phyloP scores from a whole-genome alignment of 2,888 invertebrate species.

The Pogonocherus hispidulus region DNA sequence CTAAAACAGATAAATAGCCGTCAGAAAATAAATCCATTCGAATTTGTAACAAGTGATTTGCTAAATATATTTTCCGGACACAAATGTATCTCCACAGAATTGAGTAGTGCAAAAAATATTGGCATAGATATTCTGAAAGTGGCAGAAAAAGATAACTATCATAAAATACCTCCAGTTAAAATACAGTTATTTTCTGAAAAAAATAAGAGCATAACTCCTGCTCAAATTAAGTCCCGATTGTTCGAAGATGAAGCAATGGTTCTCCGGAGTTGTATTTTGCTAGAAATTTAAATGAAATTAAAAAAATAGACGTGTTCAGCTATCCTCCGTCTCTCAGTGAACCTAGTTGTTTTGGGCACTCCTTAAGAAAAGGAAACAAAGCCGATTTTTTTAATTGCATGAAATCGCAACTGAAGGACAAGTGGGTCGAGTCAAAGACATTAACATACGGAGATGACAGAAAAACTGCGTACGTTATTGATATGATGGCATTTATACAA shows the following conservation, averaged over 20 bases:
- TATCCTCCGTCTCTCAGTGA: slow-evolving; percentile 1
- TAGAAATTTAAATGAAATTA: background rate
- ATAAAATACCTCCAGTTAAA: too few relatives aligned
- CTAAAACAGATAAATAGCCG: too few relatives aligned
- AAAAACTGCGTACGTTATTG: background rate
- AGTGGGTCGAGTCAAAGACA: background rate
- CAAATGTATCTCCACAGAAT: too few relatives aligned
- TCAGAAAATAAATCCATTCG: too few relatives aligned
- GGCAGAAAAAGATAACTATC: too few relatives aligned
- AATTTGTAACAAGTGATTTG: too few relatives aligned
- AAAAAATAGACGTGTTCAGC: background rate
- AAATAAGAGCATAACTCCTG: slow-evolving; percentile 1
- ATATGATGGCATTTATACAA: slow-evolving; percentile 14
- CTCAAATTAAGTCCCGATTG: background rate
- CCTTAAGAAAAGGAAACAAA: background rate
- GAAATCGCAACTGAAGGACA: background rate
- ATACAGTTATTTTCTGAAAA: background rate
- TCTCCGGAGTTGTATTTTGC: background rate
- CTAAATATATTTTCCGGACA: too few relatives aligned
- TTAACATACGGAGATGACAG: background rate
- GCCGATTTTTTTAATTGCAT: background rate
- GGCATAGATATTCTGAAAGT: too few relatives aligned
- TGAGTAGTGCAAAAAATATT: too few relatives aligned
- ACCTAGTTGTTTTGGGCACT: background rate
- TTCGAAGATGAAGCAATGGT: background rate